Conservation (phyloP, 2,113 vertebrate species). For the Ciconia maguari region DNA sequence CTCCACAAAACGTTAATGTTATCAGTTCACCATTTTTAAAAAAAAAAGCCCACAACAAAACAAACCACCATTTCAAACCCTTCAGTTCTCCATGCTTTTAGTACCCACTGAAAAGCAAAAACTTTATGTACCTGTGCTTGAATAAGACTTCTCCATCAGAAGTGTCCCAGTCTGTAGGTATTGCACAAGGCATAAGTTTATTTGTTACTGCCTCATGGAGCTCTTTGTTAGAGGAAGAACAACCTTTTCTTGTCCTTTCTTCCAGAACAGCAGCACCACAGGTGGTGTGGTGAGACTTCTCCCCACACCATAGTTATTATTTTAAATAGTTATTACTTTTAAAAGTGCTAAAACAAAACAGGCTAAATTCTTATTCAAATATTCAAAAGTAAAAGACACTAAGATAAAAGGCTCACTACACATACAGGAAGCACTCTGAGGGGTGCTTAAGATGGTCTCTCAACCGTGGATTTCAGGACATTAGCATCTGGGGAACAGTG, state of each 20-base stretch:
- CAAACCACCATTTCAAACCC: neutral
- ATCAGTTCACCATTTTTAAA: neutral
- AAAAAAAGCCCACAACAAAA: neutral
- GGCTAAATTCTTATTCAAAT: neutral
- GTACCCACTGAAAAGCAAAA: neutral
- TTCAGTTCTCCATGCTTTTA: neutral
- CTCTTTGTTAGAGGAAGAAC: neutral
- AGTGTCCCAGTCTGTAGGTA: neutral
- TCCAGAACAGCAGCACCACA: neutral
- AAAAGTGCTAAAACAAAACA: neutral
- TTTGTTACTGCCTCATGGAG: neutral
- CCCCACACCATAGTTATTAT: neutral
- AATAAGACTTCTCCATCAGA: neutral
- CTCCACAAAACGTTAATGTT: neutral
- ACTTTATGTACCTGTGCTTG: neutral
- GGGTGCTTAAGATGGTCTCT: neutral
- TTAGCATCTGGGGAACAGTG: neutral
- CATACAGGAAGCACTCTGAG: neutral
- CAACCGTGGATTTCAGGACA: neutral
- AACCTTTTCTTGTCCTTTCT: neutral
- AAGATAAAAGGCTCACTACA: neutral
- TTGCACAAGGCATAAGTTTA: neutral
- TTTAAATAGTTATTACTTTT: neutral
- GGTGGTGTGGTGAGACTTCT: neutral
- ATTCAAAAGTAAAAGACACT: neutral